A percentile compares a stretch with the other conserved stretches of the same genome.
phyloP scores from a whole-genome alignment of 2,888 invertebrate genomes.

The Xestobium rufovillosum region DNA sequence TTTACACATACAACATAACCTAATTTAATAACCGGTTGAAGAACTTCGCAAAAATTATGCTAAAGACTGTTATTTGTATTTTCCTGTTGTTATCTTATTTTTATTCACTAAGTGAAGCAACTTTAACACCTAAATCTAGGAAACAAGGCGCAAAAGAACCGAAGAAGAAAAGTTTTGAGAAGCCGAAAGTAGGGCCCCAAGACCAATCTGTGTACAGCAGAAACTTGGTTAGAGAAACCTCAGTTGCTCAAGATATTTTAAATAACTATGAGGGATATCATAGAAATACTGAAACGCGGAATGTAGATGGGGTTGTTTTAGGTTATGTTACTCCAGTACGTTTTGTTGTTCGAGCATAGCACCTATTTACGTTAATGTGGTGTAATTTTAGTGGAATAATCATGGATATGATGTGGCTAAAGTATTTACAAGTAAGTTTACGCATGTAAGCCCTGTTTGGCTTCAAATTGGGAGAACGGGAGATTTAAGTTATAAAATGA shows the following conservation, averaged over 20 bases:
- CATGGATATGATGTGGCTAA: slow-evolving; percentile 92
- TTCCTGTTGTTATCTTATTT: too few species aligned
- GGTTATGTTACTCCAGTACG: slow-evolving; percentile 89
- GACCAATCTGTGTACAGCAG: slow-evolving; percentile 54
- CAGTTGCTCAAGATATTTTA: slow-evolving; percentile 62
- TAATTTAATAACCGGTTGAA: too few species aligned
- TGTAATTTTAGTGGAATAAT: slow-evolving; percentile 76
- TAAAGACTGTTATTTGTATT: too few species aligned
- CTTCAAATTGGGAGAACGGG: slow-evolving; percentile 68
- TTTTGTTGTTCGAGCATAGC: slow-evolving; percentile 19
- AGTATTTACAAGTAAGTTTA: slow-evolving; percentile 80
- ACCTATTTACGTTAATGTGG: slow-evolving; percentile 5
- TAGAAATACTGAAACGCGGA: slow-evolving; percentile 56
- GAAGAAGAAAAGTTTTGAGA: slow-evolving; percentile 19
- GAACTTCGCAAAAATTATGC: too few species aligned
- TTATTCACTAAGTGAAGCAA: slow-evolving; percentile 27
- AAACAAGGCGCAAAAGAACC: slow-evolving; percentile 27
- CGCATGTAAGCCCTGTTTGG: slow-evolving; percentile 92
- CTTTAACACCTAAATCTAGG: slow-evolving; percentile 34
- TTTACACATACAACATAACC: too few species aligned
- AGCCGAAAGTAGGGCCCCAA: slow-evolving; percentile 30
- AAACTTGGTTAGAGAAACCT: slow-evolving; percentile 60
- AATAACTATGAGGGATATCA: slow-evolving; percentile 69
- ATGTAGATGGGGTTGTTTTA: slow-evolving; percentile 67
- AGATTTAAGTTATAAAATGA: slow-evolving; percentile 55